Conservation (phyloP, 1,140 invertebrate species). For the Brachionus paranguensis region DNA sequence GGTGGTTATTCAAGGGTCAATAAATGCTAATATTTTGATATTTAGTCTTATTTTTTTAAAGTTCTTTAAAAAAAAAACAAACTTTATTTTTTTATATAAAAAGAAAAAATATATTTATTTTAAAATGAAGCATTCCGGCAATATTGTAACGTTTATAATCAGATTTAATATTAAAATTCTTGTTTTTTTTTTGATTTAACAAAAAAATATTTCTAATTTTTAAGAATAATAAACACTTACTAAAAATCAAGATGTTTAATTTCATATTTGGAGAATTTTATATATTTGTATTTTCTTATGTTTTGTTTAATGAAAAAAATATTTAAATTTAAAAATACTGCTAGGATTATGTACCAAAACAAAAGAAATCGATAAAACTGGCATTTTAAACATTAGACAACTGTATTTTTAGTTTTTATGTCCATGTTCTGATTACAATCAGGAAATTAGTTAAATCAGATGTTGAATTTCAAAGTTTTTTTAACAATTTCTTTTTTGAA, state of each 20-base stretch:
- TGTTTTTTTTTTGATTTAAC: not conserved
- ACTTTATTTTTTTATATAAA: not conserved
- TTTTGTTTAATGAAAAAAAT: too few species aligned
- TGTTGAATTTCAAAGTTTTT: too few species aligned
- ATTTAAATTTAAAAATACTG: too few species aligned
- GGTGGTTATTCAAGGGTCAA: conserved; percentile 27
- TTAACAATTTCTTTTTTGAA: too few species aligned
- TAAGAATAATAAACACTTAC: too few species aligned
- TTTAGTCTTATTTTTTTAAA: not conserved
- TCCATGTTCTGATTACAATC: not conserved
- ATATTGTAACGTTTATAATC: not conserved
- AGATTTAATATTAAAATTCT: not conserved
- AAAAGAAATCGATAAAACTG: not conserved
- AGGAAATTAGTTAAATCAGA: not conserved
- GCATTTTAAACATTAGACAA: too few species aligned
- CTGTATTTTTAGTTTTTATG: too few species aligned
- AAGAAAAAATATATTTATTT: not conserved
- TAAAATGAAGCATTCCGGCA: not conserved
- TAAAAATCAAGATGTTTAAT: too few species aligned
- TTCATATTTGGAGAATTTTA: too few species aligned
- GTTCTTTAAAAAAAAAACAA: too few species aligned
- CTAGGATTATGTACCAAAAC: not conserved
- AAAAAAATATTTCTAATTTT: not conserved
- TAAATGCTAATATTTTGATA: not conserved
- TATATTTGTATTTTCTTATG: too few species aligned